Evolutionary conservation across 2,888 invertebrate species (phyloP), one percentile per base, ranked within the genome.

Genomic region (Pegoplata infirma): DNA sequence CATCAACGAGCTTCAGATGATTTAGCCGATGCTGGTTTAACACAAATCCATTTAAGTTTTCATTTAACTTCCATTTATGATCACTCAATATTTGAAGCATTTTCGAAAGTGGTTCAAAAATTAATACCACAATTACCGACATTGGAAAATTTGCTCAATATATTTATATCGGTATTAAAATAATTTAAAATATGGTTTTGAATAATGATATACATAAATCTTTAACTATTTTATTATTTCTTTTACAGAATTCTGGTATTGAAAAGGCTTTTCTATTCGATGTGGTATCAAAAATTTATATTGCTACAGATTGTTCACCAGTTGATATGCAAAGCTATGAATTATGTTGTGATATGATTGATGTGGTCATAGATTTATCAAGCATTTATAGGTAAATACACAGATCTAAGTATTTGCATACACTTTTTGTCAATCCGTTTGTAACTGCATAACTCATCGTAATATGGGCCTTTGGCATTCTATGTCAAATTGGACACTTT

Each of bases 291-390:
- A 97, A 97, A 91, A 99, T 99, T 84, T 99, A 99, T 90, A 98
- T 99, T 83, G 99, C 99, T n/a, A 99, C 99, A 0, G 99, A 99
- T 90, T 97, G 97, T 83, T 97, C 98, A 10, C 99, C 99, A 1
- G 99, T 99, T 5, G 99, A 99, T 89, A 99, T 99, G 99, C 98
- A 99, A 90, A 97, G 97, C 86, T 99, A 99, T 88, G 99, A 99
- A 90, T 91, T 99, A 46, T 99, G 99, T 91, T 99, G 99, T 91
- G 99, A 99, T 91, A 99, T 99, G 99, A 99, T 99, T 85, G 99
- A 99, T 91, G 98, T 99, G 63, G 98, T 99, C 69, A 97, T 99
- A 84, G 99, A 99, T 91, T 94, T 99, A 76, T 98, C 99, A 7
- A 97, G 97, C 91, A 99, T 99, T 90, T 99, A 99, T 91, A 98